Evolutionary conservation across 2,888 invertebrate genomes (phyloP).

Genomic region (Phengaris arion): DNA sequence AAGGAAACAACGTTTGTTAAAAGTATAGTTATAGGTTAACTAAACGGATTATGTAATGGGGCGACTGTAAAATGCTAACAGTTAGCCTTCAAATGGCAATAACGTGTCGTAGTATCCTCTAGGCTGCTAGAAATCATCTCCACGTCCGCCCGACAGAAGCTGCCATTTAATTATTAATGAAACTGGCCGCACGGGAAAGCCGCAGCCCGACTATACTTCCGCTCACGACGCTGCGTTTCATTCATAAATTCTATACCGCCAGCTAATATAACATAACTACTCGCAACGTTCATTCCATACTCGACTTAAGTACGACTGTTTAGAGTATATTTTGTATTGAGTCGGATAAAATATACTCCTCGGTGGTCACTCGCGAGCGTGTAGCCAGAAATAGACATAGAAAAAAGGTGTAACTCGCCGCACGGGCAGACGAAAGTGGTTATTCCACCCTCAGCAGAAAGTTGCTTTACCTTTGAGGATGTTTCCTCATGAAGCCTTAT

Average conservation of each 20-base stretch:
- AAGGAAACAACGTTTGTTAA: constrained; percentile 2
- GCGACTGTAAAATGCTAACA: constrained; percentile 19
- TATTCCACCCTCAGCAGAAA: constrained; percentile 66
- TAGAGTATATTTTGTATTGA: constrained; percentile 46
- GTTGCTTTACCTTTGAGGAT: constrained; percentile 71
- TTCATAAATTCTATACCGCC: constrained; percentile 67
- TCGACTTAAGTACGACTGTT: constrained; percentile 47
- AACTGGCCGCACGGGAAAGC: constrained; percentile 76
- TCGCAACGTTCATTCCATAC: constrained; percentile 43
- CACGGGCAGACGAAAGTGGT: constrained; percentile 71
- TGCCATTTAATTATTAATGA: constrained; percentile 79
- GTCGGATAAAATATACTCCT: constrained; percentile 29
- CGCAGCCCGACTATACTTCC: constrained; percentile 75
- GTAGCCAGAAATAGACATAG: constrained; percentile 66
- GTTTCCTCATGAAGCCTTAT: constrained; percentile 56
- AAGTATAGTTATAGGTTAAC: background rate
- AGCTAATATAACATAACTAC: constrained; percentile 47
- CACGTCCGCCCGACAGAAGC: constrained; percentile 73
- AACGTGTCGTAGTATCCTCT: constrained; percentile 7
- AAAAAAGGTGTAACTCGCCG: constrained; percentile 72
- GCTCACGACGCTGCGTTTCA: constrained; percentile 77
- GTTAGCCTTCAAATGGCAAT: constrained; percentile 17
- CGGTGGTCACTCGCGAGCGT: constrained; percentile 42
- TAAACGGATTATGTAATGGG: constrained; percentile 4
- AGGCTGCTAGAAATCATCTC: constrained; percentile 73